These are phyloP conservation scores for Drosophila helvetica DNA, from an alignment of 2,888 invertebrate genomes.

Conservation along the genomic window DNA sequence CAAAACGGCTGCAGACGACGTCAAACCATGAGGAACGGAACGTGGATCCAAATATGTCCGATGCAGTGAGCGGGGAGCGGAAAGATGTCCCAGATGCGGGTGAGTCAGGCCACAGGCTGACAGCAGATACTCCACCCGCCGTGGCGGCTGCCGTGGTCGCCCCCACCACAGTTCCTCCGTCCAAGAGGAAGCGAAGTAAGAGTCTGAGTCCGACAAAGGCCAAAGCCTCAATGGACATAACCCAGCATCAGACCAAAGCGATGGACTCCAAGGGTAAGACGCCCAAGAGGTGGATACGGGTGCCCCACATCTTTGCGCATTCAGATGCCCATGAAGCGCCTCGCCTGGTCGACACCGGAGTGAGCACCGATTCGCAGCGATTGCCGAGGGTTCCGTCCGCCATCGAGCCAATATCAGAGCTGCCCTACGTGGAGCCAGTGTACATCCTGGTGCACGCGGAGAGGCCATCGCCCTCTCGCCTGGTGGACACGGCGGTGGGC, in stretches of 20 bases:
- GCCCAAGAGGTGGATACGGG: not conserved
- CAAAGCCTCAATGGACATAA: not conserved
- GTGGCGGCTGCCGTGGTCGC: too few species aligned
- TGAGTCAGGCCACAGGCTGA: not conserved
- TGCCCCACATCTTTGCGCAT: not conserved
- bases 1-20: too few species aligned
- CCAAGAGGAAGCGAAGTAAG: not conserved
- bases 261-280: not conserved
- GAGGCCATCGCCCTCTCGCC: not conserved
- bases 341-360: not conserved
- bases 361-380: not conserved
- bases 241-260: not conserved
- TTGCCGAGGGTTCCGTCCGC: not conserved
- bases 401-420: constrained; percentile 13
- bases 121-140: too few species aligned
- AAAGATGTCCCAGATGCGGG: not conserved
- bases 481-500: not conserved
- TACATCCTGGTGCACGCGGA: not conserved
- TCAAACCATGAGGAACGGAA: too few species aligned
- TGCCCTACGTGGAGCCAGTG: constrained; percentile 4
- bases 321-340: not conserved
- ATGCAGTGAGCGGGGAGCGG: not conserved
- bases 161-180: not conserved
- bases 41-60: not conserved
- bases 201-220: not conserved